Evolutionary conservation across 2,113 vertebrate species (phyloP).

Genomic region (Cepphus grylle): DNA sequence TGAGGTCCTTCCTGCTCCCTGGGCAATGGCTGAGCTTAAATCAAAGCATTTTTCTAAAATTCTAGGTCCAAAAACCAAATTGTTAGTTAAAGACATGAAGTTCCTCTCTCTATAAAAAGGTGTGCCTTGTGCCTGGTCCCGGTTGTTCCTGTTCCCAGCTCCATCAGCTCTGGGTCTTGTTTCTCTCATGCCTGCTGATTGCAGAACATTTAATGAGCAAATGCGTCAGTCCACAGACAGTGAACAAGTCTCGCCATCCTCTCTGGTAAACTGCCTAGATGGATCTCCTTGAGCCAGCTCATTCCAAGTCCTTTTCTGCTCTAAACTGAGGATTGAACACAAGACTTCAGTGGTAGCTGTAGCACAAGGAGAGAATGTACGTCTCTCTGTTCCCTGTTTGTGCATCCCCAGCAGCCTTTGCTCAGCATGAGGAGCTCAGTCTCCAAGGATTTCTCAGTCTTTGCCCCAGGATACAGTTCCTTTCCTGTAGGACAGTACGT

Average conservation of each 20-base stretch:
- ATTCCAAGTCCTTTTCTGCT: background rate
- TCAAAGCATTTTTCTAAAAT: background rate
- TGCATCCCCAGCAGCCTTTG: background rate
- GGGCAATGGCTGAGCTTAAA: background rate
- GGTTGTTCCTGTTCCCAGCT: background rate
- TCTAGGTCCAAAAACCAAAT: background rate
- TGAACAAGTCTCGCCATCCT: background rate
- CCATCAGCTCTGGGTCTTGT: background rate
- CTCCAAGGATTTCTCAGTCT: background rate
- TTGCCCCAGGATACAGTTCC: background rate
- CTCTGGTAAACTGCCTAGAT: background rate
- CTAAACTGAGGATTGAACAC: background rate
- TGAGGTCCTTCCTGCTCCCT: background rate
- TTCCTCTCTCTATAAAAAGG: background rate
- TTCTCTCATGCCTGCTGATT: background rate
- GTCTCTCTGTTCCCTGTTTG: background rate
- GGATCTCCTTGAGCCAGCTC: background rate
- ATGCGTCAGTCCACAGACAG: background rate
- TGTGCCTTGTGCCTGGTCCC: background rate
- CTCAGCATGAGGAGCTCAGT: background rate
- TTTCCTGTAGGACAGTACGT: background rate
- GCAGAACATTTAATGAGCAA: background rate
- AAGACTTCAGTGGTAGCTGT: background rate
- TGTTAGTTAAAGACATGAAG: background rate
- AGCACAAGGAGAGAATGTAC: background rate